A percentile compares a stretch with the other conserved stretches of the same genome.
phyloP scores from a whole-genome alignment of 1,140 invertebrate species.

The Drosophila navojoa region DNA sequence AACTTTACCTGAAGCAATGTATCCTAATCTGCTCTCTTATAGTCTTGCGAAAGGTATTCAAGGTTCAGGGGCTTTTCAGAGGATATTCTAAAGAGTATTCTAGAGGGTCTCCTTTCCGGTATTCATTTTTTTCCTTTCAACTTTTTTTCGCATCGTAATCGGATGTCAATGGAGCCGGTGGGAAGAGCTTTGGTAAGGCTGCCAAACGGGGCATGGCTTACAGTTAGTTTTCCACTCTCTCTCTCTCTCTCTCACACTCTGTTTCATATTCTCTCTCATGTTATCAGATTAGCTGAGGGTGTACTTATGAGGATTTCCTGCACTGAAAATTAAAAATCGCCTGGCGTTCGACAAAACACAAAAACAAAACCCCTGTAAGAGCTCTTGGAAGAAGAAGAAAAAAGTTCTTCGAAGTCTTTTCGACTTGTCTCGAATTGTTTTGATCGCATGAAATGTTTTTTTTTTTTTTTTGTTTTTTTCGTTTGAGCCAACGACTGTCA shows the following conservation, averaged over 20 bases:
- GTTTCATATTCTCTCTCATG: neutral
- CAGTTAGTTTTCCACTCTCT: neutral
- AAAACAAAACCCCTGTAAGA: conserved; percentile 7
- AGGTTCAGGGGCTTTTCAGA: no score
- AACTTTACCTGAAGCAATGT: no score
- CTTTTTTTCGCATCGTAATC: conserved; percentile 4
- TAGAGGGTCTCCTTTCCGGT: neutral
- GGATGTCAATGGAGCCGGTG: conserved; percentile 6
- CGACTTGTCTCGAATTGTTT: conserved; percentile 24
- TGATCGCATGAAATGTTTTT: conserved; percentile 14
- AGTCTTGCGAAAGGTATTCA: no score
- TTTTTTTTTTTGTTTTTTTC: conserved; percentile 10
- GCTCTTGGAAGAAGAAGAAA: neutral
- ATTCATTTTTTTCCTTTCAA: neutral
- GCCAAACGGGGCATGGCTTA: conserved; percentile 3
- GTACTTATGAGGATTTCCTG: conserved; percentile 40
- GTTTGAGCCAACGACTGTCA: conserved; percentile 57
- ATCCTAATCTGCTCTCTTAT: no score
- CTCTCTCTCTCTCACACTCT: neutral
- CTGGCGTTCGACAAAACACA: conserved; percentile 30
- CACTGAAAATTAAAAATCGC: conserved; percentile 45
- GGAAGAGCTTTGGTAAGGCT: neutral
- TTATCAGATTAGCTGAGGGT: neutral
- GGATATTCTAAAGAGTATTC: no score
- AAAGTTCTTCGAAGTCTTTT: conserved; percentile 27